A percentile compares a stretch with the other conserved stretches of the same genome.
Conservation (phyloP, 2,113 vertebrate species). For the Chaetodon trifascialis region DNA sequence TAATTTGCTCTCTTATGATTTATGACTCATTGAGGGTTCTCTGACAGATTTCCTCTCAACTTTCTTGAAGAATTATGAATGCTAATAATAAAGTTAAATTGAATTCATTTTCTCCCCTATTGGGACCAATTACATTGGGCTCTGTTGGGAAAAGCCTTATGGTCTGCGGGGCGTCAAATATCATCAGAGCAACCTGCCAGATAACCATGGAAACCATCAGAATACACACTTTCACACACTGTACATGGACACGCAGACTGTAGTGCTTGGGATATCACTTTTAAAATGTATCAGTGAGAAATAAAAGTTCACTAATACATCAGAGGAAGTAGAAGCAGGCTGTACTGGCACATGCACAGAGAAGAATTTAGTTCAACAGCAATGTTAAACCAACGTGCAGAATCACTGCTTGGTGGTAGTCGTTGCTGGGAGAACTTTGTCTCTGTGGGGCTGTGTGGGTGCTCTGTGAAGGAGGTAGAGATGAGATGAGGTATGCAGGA, state of each 20-base stretch:
- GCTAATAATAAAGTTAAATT: slow-evolving; percentile 77
- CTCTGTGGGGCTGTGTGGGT: not conserved
- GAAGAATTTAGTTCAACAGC: not conserved
- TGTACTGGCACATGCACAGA: not conserved
- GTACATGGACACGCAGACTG: not conserved
- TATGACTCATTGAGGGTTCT: slow-evolving; percentile 58
- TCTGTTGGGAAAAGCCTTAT: slow-evolving; percentile 55
- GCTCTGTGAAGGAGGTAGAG: not conserved
- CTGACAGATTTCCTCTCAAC: slow-evolving; percentile 61
- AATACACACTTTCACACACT: slow-evolving; percentile 14
- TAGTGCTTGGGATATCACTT: not conserved
- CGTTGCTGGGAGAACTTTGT: not conserved
- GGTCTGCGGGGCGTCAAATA: slow-evolving; percentile 66
- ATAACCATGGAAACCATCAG: slow-evolving; percentile 58
- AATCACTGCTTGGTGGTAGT: not conserved
- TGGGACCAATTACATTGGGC: slow-evolving; percentile 72
- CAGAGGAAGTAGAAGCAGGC: not conserved
- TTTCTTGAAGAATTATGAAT: slow-evolving; percentile 66
- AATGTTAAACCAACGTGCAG: not conserved
- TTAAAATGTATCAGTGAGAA: not conserved
- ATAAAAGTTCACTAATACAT: not conserved
- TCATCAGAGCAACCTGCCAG: slow-evolving; percentile 58
- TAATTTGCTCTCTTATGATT: slow-evolving; percentile 67
- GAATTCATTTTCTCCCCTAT: slow-evolving; percentile 75
- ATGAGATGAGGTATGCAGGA: not conserved